Evolutionary conservation across 2,888 invertebrate species (phyloP), one percentile per base, ranked within the genome.

Genomic region (Hemithea aestivaria): DNA sequence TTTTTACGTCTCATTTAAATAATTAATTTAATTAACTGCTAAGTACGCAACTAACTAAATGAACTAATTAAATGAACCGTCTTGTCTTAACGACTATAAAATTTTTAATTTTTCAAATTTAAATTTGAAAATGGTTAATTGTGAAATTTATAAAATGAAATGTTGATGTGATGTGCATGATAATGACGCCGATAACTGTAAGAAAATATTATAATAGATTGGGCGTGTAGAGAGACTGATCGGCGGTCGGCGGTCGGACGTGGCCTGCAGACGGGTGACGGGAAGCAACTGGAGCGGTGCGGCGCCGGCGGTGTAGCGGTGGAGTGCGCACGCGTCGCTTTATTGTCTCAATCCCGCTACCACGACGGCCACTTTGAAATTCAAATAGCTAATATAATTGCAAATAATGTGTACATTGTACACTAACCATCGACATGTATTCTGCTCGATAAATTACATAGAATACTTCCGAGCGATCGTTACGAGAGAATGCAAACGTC

Each of bases 241-340:
- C n/a, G n/a, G n/a, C n/a, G n/a, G n/a, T n/a, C n/a, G n/a, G n/a
- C n/a, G n/a, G n/a, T n/a, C n/a, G n/a, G n/a, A n/a, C n/a, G n/a
- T n/a, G n/a, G n/a, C n/a, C 26, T 30, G 37, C 34, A 46, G 44
- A 42, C 40, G 20, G 60, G 3, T 4, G 16, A 16, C 16, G 16
- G 41, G 20, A 20, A 56, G 55, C 69, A 82, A 83, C 71, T 83
- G 76, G 83, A 84, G 83, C 84, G 80, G 76, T 62, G 51, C 73
- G 83, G 81, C 82, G 82, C 81, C 81, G 66, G 48, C 53, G 52
- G 40, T 51, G 31, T 16, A 16, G 39, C 39, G 38, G 44, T 27
- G 46, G 44, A 46, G 56, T 53, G 58, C 73, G 69, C 68, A 64
- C 55, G 72, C 72, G 69, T 72, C 50, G 52, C 63, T 65, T 64